These are phyloP conservation scores for Empis livida DNA, from an alignment of 2,888 invertebrate species.

Conservation along the genomic window DNA sequence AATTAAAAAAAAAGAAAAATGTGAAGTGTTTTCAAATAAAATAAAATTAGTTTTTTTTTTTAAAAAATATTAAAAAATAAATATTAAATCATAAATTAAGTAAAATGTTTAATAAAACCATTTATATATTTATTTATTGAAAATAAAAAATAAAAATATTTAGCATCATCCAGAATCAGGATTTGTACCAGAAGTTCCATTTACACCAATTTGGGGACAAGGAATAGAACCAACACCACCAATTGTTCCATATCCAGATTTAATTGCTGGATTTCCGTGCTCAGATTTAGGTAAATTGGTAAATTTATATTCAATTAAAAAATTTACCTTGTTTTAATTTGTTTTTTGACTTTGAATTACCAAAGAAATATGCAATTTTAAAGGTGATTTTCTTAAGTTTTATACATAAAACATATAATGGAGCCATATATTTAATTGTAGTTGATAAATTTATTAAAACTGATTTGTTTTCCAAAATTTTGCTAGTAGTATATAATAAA, in stretches of 20 bases:
- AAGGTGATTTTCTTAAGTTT: too few relatives aligned
- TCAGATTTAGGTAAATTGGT: conserved; percentile 46
- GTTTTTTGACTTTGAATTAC: neutral
- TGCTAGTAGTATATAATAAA: too few relatives aligned
- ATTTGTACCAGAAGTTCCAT: conserved; percentile 34
- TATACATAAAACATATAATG: too few relatives aligned
- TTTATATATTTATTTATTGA: conserved; percentile 3
- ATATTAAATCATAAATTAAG: neutral
- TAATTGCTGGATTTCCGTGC: conserved; percentile 56
- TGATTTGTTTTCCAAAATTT: too few relatives aligned
- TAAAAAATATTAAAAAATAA: neutral
- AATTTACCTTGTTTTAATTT: neutral
- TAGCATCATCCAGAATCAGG: conserved; percentile 32
- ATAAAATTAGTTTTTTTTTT: neutral
- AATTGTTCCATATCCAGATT: conserved; percentile 51
- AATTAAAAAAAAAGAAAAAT: neutral
- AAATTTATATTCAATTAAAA: too few relatives aligned
- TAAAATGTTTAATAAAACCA: neutral
- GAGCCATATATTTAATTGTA: too few relatives aligned
- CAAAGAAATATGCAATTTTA: too few relatives aligned
- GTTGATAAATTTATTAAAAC: too few relatives aligned
- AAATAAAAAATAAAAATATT: conserved; percentile 19
- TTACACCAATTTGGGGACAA: conserved; percentile 34
- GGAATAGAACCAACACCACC: conserved; percentile 46
- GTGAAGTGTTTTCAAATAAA: neutral